phyloP scores from a whole-genome alignment of 2,797 vertebrate genomes.

The Aphelocoma californica region DNA sequence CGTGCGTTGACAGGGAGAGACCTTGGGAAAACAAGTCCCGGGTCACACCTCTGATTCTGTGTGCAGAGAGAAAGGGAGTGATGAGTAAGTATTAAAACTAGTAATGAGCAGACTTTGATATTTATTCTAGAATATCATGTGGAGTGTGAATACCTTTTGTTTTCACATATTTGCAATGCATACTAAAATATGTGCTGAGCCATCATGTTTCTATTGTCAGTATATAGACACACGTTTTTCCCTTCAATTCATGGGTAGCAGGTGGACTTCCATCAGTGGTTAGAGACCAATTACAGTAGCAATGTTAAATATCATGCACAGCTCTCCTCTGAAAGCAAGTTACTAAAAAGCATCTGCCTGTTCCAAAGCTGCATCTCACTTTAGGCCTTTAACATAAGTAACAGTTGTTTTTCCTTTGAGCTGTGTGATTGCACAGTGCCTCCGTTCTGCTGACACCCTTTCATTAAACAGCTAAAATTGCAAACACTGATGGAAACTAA shows the following conservation, averaged over 20 bases:
- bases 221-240: neutral
- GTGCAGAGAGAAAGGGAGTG: neutral
- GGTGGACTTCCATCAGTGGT: neutral
- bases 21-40: neutral
- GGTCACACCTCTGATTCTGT: neutral
- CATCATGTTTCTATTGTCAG: neutral
- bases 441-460: neutral
- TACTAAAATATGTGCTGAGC: conserved; percentile 5
- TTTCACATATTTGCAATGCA: neutral
- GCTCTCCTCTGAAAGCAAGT: neutral
- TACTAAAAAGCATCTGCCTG: neutral
- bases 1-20: neutral
- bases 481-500: neutral
- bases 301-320: neutral
- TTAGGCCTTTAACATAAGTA: neutral
- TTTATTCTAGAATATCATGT: conserved; percentile 13
- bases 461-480: neutral
- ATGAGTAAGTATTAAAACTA: conserved; percentile 14
- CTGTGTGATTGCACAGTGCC: neutral
- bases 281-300: neutral
- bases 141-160: neutral
- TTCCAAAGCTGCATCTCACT: neutral
- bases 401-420: neutral
- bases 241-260: neutral
- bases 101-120: neutral